These are phyloP conservation scores for Microcebus murinus DNA, from an alignment of 2,113 vertebrate species.

Conservation along the genomic window DNA sequence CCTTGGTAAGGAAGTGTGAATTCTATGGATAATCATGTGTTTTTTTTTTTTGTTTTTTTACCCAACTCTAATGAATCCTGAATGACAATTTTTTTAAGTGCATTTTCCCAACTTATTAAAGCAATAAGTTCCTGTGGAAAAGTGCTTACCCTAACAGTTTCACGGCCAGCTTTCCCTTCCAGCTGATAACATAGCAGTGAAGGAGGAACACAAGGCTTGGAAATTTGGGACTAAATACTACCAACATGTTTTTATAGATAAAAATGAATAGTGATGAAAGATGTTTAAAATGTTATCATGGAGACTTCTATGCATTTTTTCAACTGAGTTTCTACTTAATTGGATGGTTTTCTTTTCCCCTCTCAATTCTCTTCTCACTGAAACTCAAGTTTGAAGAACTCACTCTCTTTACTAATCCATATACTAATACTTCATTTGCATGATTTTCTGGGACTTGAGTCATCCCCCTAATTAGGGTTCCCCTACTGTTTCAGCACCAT, in stretches of 20 bases:
- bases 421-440: neutral
- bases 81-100: constrained; percentile 83
- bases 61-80: constrained; percentile 83
- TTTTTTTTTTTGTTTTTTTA: neutral
- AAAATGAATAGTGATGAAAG: constrained; percentile 70
- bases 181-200: constrained; percentile 73
- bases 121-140: constrained; percentile 85
- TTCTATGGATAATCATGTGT: neutral
- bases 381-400: neutral
- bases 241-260: constrained; percentile 68
- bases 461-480: neutral
- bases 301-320: constrained; percentile 50
- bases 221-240: constrained; percentile 70
- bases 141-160: constrained; percentile 82
- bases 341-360: too few species aligned
- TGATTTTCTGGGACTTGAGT: neutral
- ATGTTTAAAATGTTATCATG: constrained; percentile 30
- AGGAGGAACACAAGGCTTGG: constrained; percentile 71
- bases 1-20: neutral
- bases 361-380: constrained; percentile 12
- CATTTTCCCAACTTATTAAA: constrained; percentile 85
- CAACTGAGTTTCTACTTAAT: neutral
- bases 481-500: neutral
- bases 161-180: constrained; percentile 68
- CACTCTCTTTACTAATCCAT: neutral